These are phyloP conservation scores for Drosophila arawakana DNA, from an alignment of 1,140 invertebrate species.

Conservation along the genomic window DNA sequence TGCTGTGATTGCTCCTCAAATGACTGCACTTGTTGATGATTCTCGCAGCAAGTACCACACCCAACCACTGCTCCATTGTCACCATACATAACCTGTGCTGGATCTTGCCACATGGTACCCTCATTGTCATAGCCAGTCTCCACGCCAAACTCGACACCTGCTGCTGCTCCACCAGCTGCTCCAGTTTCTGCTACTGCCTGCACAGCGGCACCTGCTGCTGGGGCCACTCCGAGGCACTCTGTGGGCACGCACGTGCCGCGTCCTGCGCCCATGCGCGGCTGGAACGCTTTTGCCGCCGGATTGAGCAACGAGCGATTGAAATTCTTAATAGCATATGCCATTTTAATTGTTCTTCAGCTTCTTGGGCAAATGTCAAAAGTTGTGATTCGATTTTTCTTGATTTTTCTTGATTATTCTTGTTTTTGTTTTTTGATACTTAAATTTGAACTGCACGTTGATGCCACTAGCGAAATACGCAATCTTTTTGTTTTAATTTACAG, in stretches of 20 bases:
- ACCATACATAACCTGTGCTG: not conserved
- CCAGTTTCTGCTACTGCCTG: too few species aligned
- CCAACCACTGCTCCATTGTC: not conserved
- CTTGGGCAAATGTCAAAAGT: not conserved
- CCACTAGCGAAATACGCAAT: too few species aligned
- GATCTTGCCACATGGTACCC: not conserved
- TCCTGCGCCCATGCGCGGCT: not conserved
- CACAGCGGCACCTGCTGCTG: too few species aligned
- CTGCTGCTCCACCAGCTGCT: not conserved
- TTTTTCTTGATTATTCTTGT: too few species aligned
- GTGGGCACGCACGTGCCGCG: too few species aligned
- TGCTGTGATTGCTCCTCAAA: not conserved
- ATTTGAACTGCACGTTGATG: too few species aligned
- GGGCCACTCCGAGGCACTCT: too few species aligned
- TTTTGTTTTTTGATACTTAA: too few species aligned
- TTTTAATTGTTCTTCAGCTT: not conserved
- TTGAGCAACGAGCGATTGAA: not conserved
- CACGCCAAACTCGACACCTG: not conserved
- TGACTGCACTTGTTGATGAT: too few species aligned
- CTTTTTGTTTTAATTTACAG: too few species aligned
- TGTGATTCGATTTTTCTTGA: too few species aligned
- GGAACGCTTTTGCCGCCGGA: conserved; percentile 3
- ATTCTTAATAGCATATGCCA: not conserved
- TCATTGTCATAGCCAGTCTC: not conserved
- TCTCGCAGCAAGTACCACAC: too few species aligned